Conservation (phyloP, 2,888 invertebrate genomes). For the Callyntrura sp. region DNA sequence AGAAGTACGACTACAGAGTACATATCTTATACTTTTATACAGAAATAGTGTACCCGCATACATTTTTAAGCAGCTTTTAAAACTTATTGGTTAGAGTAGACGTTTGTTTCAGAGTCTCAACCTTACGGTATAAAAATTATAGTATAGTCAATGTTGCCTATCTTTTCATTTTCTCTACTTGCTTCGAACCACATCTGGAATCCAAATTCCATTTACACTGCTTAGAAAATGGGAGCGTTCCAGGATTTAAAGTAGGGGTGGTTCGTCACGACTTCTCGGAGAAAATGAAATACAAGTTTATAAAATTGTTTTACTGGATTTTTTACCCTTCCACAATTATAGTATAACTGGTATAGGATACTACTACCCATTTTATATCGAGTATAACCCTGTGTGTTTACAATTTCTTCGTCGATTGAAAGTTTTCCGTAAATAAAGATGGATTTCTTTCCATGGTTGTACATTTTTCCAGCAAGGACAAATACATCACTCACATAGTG, state of each 20-base stretch:
- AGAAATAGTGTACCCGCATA: too few species aligned
- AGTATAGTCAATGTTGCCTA: not conserved
- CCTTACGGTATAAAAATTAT: not conserved
- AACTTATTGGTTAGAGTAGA: too few species aligned
- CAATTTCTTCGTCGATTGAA: slow-evolving; percentile 59
- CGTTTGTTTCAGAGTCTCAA: not conserved
- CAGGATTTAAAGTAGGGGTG: slow-evolving; percentile 29
- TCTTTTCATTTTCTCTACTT: not conserved
- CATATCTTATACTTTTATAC: not conserved
- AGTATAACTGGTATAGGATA: not conserved
- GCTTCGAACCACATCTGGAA: not conserved
- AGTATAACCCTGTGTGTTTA: not conserved
- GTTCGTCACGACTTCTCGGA: not conserved
- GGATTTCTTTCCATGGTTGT: slow-evolving; percentile 63
- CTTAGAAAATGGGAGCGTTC: not conserved
- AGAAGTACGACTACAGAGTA: too few species aligned
- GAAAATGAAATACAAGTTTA: slow-evolving; percentile 44
- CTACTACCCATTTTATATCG: too few species aligned
- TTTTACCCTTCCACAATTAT: too few species aligned
- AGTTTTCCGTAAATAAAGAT: slow-evolving; percentile 65
- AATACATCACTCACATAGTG: slow-evolving; percentile 13
- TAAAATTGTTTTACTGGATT: slow-evolving; percentile 6
- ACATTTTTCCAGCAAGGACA: slow-evolving; percentile 32
- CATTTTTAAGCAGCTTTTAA: too few species aligned
- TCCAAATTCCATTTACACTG: not conserved